Base-by-base conservation (phyloP, 2,888 invertebrate species). In the Ectemnius continuus region DNA sequence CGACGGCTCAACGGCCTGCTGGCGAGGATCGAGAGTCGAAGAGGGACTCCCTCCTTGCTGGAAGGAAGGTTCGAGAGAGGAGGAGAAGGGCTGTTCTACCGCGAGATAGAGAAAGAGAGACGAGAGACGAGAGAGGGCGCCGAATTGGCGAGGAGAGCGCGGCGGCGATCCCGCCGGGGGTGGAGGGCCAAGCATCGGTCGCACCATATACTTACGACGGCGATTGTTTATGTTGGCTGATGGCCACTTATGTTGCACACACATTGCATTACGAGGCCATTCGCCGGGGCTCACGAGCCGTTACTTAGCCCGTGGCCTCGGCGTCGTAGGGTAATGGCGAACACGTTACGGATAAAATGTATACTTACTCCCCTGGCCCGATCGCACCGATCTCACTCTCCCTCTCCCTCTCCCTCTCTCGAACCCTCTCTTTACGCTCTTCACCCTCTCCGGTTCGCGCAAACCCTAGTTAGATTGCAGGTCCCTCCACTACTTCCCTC, bases 191-290 rank as follows among this genome's bases (percentile, higher is more conserved):
- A 75, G 77, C 83, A 85, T 85, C 36, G 84, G 82, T 82, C 85
- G 86, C 86, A 88, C 84, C 89, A 82, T 91, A 90, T 91, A 91
- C 89, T 91, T 91, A 90, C 86, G 81, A 84, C 78, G 87, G 88
- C 89, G 90, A 90, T 91, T 90, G 91, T 90, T 91, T 90, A 91
- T 91, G 90, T 91, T 91, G 90, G 90, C 90, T 90, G 90, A 90
- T 91, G 90, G 90, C 90, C 90, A 91, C 90, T 91, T 91, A 90
- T 86, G 86, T 82, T 88, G 88, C 88, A 88, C 88, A 88, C 89
- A 88, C 89, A 89, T 88, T 86, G 87, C 86, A 89, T 90, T 88
- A 89, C 85, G 79, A 75, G 76, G 83, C 76, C 81, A 78, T 79
- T 79, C 81, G 14, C 52, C 82, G 82, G 81, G 69, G 80, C 86